Evolutionary conservation across 2,113 vertebrate species (phyloP).

Genomic region (Thermophis baileyi): DNA sequence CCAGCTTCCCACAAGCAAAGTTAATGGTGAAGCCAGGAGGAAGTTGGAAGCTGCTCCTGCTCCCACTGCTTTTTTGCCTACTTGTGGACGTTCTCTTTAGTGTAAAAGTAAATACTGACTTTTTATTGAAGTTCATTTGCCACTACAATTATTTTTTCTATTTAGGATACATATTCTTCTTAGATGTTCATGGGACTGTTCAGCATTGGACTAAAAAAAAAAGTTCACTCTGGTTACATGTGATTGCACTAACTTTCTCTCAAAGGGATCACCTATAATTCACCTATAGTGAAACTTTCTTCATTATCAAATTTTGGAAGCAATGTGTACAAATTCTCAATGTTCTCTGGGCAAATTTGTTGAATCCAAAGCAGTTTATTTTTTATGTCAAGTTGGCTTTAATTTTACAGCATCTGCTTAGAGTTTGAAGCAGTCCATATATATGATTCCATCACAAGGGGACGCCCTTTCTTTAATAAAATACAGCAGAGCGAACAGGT

Average conservation of each 20-base stretch:
- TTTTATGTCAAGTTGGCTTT: neutral
- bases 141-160: neutral
- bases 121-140: neutral
- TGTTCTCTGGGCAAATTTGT: neutral
- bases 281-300: neutral
- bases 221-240: neutral
- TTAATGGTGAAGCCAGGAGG: neutral
- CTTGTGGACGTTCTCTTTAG: neutral
- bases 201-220: neutral
- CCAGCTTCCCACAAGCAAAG: neutral
- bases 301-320: neutral
- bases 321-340: neutral
- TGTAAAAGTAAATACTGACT: neutral
- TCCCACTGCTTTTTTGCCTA: neutral
- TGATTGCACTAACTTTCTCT: neutral
- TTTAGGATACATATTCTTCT: neutral
- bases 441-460: neutral
- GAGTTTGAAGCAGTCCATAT: neutral
- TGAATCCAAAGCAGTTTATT: neutral
- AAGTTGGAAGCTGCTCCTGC: neutral
- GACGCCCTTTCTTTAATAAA: neutral
- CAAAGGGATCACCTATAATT: neutral
- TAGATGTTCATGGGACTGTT: neutral
- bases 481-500: neutral
- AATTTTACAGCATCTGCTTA: neutral